Percentiles rank a stretch among this genome's conserved stretches.
Evolutionary conservation across 1,140 invertebrate genomes (phyloP).

Genomic region (Drosophila melanica): DNA sequence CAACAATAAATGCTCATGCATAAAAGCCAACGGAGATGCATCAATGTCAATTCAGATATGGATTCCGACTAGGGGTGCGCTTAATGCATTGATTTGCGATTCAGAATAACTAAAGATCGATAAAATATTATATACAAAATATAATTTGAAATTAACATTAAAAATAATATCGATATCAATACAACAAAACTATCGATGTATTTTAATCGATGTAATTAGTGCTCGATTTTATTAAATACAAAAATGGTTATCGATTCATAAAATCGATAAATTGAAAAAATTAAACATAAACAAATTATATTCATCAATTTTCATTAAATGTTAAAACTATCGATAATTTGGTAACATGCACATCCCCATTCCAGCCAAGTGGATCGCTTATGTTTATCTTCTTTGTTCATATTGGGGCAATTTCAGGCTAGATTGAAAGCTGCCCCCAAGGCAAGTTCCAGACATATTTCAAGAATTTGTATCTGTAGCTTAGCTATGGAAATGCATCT

Average conservation of each 20-base stretch:
- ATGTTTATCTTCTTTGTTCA: constrained; percentile 27
- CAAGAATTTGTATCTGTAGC: constrained; percentile 15
- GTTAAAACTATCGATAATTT: neutral
- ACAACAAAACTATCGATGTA: too few species aligned
- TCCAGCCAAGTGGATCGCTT: constrained; percentile 3
- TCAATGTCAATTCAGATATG: constrained; percentile 48
- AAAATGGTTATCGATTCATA: too few species aligned
- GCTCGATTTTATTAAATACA: too few species aligned
- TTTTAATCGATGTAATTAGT: too few species aligned
- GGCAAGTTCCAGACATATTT: neutral
- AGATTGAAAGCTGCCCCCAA: constrained; percentile 33
- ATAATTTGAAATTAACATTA: too few species aligned
- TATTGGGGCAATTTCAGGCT: constrained; percentile 20
- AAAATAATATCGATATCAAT: too few species aligned
- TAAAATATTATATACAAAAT: too few species aligned
- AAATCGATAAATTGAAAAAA: neutral
- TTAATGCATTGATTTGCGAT: neutral
- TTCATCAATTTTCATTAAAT: too few species aligned
- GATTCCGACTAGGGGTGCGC: neutral
- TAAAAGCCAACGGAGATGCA: constrained; percentile 35
- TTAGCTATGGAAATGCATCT: neutral
- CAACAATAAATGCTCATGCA: neutral
- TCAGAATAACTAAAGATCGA: too few species aligned
- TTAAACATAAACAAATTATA: too few species aligned
- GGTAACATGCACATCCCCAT: neutral